A percentile compares a stretch with the other conserved stretches of the same genome.
Conservation (phyloP, 2,113 vertebrate species). For the Eretmochelys imbricata region DNA sequence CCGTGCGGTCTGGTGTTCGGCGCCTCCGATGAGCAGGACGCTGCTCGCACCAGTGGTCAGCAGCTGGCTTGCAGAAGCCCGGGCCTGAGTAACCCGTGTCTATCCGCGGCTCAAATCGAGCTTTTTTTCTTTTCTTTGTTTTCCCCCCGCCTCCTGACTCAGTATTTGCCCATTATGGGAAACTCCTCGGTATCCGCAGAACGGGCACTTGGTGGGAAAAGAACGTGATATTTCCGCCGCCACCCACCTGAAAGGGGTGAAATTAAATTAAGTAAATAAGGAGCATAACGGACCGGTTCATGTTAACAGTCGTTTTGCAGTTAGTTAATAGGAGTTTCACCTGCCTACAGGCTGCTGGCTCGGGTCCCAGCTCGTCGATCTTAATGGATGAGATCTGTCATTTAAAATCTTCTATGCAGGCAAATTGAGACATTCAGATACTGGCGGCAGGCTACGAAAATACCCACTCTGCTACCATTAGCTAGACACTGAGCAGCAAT, state of each 20-base stretch:
- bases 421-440: too few species aligned
- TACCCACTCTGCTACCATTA: too few species aligned
- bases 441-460: too few species aligned
- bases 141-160: neutral
- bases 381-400: neutral
- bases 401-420: too few species aligned
- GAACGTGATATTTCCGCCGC: too few species aligned
- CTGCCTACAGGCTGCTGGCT: neutral
- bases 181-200: neutral
- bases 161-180: neutral
- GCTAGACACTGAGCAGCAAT: too few species aligned
- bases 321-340: neutral
- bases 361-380: neutral
- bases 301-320: neutral
- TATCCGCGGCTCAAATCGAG: neutral
- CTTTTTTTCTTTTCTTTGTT: too few species aligned
- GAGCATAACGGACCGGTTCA: neutral
- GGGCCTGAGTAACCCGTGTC: too few species aligned
- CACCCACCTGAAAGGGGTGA: too few species aligned
- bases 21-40: neutral
- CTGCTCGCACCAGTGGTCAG: too few species aligned
- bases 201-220: neutral
- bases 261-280: neutral
- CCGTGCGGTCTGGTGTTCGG: neutral
- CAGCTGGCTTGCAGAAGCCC: neutral